Evolutionary conservation across 2,113 vertebrate genomes (phyloP).

Genomic region (Rhinopomastus cyanomelas): DNA sequence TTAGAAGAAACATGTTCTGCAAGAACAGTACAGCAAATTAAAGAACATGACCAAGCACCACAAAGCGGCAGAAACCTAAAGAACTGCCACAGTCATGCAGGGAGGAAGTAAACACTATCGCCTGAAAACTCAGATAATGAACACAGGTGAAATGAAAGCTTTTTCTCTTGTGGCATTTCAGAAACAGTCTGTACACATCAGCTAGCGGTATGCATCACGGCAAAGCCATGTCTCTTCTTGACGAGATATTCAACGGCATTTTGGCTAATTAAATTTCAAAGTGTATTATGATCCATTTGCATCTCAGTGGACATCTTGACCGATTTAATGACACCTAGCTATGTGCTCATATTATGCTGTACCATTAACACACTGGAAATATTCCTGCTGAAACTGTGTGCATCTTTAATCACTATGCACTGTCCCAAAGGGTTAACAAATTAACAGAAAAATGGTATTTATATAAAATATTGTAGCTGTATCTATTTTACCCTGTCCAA

Average conservation of each 20-base stretch:
- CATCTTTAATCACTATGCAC: not conserved
- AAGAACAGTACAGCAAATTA: conserved; percentile 87
- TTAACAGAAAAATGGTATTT: not conserved
- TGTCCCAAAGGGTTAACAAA: not conserved
- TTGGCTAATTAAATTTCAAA: not conserved
- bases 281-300: not conserved
- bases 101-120: conserved; percentile 41
- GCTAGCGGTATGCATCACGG: not conserved
- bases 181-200: not conserved
- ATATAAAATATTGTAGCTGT: not conserved
- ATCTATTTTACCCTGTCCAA: not conserved
- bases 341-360: not conserved
- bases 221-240: not conserved
- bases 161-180: conserved; percentile 53
- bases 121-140: conserved; percentile 23
- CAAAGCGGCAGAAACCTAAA: conserved; percentile 71
- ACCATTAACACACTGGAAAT: not conserved
- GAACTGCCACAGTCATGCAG: conserved; percentile 70
- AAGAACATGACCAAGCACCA: conserved; percentile 76
- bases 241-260: not conserved
- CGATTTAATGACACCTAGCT: not conserved
- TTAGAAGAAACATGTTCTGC: conserved; percentile 85
- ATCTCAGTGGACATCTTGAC: not conserved
- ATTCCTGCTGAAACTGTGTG: not conserved
- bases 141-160: conserved; percentile 71